Conservation (phyloP, 1,140 invertebrate species). For the Galendromus occidentalis region DNA sequence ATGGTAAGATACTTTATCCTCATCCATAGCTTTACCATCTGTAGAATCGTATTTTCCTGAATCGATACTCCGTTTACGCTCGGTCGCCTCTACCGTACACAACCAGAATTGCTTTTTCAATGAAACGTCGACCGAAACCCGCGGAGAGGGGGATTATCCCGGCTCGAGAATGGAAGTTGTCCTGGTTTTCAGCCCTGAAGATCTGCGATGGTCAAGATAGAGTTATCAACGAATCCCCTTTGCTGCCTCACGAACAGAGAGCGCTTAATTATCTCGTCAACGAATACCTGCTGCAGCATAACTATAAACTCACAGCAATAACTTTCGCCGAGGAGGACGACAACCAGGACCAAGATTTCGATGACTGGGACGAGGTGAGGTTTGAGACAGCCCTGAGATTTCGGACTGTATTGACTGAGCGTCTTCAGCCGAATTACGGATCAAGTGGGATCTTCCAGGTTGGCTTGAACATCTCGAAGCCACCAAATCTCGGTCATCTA, state of each 20-base stretch:
- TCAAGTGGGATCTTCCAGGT: constrained; percentile 23
- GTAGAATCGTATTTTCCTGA: too few relatives aligned
- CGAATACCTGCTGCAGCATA: constrained; percentile 56
- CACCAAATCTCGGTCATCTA: constrained; percentile 48
- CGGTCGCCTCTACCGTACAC: too few relatives aligned
- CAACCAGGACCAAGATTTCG: constrained; percentile 60
- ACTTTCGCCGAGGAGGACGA: constrained; percentile 83
- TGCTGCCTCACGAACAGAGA: constrained; percentile 61
- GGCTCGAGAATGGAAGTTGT: constrained; percentile 34
- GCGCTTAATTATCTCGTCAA: constrained; percentile 71
- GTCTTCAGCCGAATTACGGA: not conserved
- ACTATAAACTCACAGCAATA: constrained; percentile 70
- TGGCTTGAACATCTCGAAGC: constrained; percentile 61
- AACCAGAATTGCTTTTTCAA: constrained; percentile 11
- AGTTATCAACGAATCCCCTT: constrained; percentile 31
- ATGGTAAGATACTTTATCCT: constrained; percentile 9
- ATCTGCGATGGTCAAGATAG: constrained; percentile 31
- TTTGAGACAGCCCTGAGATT: not conserved
- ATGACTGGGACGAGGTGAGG: constrained; percentile 71
- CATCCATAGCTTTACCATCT: not conserved
- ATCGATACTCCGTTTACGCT: too few relatives aligned
- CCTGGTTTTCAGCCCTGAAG: constrained; percentile 39
- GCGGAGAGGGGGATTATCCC: constrained; percentile 7
- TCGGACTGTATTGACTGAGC: not conserved
- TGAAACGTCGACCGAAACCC: constrained; percentile 2